Evolutionary conservation across 2,113 vertebrate species (phyloP).

Genomic region (Sturnira hondurensis): DNA sequence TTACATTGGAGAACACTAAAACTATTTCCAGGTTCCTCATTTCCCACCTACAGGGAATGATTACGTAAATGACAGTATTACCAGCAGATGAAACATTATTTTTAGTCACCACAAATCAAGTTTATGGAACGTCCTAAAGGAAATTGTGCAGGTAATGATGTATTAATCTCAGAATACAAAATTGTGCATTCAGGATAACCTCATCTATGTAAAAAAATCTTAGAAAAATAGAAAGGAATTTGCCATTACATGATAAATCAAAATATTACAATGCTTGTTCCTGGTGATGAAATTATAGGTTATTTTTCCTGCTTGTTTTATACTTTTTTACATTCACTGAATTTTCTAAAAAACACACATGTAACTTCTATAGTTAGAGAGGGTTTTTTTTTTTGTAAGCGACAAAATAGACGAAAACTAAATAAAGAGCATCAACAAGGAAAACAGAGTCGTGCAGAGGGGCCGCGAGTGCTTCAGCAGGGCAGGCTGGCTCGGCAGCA

Average conservation of each 20-base stretch:
- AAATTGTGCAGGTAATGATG: not conserved
- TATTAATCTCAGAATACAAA: not conserved
- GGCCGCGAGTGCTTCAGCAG: not conserved
- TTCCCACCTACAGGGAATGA: not conserved
- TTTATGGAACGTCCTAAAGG: not conserved
- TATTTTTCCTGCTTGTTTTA: too few relatives aligned
- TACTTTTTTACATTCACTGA: not conserved
- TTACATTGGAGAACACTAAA: not conserved
- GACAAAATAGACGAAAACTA: not conserved
- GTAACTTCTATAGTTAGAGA: not conserved
- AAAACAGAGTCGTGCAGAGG: not conserved
- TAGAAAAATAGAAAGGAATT: not conserved
- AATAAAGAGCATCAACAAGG: not conserved
- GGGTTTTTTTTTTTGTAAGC: not conserved
- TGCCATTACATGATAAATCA: not conserved
- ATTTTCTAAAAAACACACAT: not conserved
- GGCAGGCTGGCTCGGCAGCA: fast-evolving
- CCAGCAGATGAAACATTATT: not conserved
- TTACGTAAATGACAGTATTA: not conserved
- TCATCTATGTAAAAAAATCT: not conserved
- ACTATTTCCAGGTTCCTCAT: fast-evolving
- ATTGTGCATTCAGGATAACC: not conserved
- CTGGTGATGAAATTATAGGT: not conserved
- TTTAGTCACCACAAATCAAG: not conserved
- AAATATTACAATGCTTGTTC: not conserved